Evolutionary conservation across 2,888 invertebrate species (phyloP), one percentile per base, ranked within the genome.

Genomic region (Polyommatus iphigenia): DNA sequence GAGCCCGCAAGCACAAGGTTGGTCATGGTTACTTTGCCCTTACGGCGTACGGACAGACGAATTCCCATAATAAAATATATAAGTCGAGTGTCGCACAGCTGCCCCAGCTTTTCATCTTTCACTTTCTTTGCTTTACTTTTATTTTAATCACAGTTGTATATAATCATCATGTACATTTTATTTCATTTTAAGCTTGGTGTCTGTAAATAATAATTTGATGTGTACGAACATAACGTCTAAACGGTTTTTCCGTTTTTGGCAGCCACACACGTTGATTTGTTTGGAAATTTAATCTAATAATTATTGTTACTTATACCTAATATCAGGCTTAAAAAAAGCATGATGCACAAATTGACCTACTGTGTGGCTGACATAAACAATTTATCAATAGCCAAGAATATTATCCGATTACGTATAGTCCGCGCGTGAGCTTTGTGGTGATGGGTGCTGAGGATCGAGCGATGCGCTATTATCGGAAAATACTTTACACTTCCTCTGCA

Each of bases 1-100:
- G 90, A 91, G 85, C 82, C 84, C 82, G 81, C 88, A 80, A 83
- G 83, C 81, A 80, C 92, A 91, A 93, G 93, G 94, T 93, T 88
- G 87, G 94, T 92, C 79, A 79, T 57, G 83, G 83, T 79, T 46
- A 57, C 46, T 75, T 75, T 29, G 29, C 15, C 29, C 67, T 67
- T 67, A 67, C 20, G 24, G 24, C 24, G 24, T 67, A 29, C 24
- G 59, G 59, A 59, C 8, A 59, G 1, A 67, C 13, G 24, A 67
- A 67, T 13, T 59, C 20, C 59, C 10, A 0, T 10, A 7, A 59
- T 59, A 7, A n/a, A n/a, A n/a, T n/a, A 59, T 20, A 20, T 20
- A 59, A 8, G 3, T 67, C 67, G 15, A 29, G 10, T 67, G 29
- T 67, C 24, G 18, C 62, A 76, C 76, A 50, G 29, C 59, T 7